These are phyloP conservation scores for Rattus rattus DNA, from an alignment of 2,113 vertebrate genomes.

Conservation along the genomic window DNA sequence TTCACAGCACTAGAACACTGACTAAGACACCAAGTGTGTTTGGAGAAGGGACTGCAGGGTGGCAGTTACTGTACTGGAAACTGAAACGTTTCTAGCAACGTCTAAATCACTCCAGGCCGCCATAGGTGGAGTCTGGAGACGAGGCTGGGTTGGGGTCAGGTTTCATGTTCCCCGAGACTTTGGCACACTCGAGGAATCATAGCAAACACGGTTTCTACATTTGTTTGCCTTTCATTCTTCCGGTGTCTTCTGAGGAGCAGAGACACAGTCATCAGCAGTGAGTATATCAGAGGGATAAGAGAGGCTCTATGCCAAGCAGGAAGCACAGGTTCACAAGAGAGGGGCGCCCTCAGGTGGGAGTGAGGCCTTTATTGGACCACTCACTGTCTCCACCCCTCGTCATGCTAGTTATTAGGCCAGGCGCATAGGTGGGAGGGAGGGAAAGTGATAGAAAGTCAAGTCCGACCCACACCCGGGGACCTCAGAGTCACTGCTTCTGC, in stretches of 20 bases:
- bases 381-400: neutral
- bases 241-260: neutral
- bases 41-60: neutral
- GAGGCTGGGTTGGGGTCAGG: neutral
- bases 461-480: neutral
- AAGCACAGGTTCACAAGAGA: rapidly evolving
- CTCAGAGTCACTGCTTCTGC: neutral
- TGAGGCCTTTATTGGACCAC: neutral
- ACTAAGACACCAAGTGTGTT: neutral
- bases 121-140: neutral
- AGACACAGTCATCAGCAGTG: neutral
- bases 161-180: neutral
- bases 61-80: neutral
- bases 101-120: neutral
- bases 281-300: neutral
- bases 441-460: neutral
- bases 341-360: neutral
- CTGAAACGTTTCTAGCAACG: neutral
- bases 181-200: neutral
- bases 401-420: neutral
- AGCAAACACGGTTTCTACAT: neutral
- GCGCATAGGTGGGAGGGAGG: neutral
- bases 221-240: neutral
- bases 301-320: neutral
- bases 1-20: neutral